Evolutionary conservation across 1,140 invertebrate genomes (phyloP).

Genomic region (Drosophila pectinifera): DNA sequence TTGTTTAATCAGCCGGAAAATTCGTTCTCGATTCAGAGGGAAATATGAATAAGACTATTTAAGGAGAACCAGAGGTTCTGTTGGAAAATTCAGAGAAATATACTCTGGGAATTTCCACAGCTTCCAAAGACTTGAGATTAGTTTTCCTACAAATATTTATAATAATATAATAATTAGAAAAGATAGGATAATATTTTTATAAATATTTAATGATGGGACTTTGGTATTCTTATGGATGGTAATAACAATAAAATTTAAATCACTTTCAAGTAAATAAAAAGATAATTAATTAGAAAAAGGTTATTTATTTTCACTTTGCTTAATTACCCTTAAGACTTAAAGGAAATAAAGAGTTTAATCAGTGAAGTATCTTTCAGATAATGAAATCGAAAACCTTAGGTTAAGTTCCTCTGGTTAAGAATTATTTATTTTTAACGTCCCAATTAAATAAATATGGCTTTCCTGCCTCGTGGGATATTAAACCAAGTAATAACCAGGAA

Average conservation of each 20-base stretch:
- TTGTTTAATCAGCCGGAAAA: conserved; percentile 16
- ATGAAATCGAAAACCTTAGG: not conserved
- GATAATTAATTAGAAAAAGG: no score
- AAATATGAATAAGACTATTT: not conserved
- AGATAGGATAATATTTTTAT: no score
- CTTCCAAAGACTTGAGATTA: not conserved
- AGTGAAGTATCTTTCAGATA: not conserved
- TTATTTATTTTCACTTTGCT: no score
- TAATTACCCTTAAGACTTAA: no score
- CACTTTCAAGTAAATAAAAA: no score
- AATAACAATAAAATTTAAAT: no score
- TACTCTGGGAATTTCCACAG: not conserved
- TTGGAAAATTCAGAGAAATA: not conserved
- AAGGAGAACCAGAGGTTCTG: not conserved
- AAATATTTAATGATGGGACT: no score
- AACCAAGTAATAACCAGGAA: no score
- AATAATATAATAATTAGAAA: no score
- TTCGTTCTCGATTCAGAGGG: not conserved
- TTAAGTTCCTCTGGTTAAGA: not conserved
- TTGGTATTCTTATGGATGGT: no score
- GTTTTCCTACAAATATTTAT: not conserved
- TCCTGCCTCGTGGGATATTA: no score
- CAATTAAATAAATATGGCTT: no score
- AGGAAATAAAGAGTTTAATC: not conserved
- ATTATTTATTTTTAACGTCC: not conserved